Evolutionary conservation across 1,140 invertebrate genomes (phyloP).

Genomic region (Ditylenchus dipsaci): DNA sequence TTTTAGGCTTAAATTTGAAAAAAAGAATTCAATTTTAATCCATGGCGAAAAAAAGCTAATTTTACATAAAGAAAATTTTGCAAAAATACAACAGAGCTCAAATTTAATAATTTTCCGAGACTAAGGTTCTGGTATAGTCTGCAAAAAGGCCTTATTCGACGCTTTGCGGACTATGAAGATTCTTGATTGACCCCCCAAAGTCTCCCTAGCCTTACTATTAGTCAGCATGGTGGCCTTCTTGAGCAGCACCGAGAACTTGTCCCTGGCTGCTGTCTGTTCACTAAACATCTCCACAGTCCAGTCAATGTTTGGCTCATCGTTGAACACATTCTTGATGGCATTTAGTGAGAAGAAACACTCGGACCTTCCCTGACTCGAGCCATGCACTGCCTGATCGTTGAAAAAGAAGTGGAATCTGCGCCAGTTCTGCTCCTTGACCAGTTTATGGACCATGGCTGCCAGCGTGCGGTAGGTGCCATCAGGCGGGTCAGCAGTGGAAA

Average conservation of each 20-base stretch:
- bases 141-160: too few relatives aligned
- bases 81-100: slow-evolving; percentile 6
- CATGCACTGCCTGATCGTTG: slow-evolving; percentile 65
- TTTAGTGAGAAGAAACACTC: slow-evolving; percentile 71
- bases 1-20: too few relatives aligned
- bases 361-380: slow-evolving; percentile 40
- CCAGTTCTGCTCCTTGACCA: slow-evolving; percentile 72
- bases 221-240: slow-evolving; percentile 67
- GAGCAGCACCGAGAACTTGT: slow-evolving; percentile 67
- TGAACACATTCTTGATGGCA: slow-evolving; percentile 67
- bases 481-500: slow-evolving; percentile 77
- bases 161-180: too few relatives aligned
- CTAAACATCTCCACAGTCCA: slow-evolving; percentile 64
- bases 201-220: slow-evolving; percentile 69
- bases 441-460: slow-evolving; percentile 67
- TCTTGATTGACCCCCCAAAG: too few relatives aligned
- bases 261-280: slow-evolving; percentile 61
- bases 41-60: too few relatives aligned
- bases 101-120: slow-evolving; percentile 16
- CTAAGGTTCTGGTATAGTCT: too few relatives aligned
- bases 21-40: too few relatives aligned
- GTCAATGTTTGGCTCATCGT: slow-evolving; percentile 62
- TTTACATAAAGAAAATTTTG: too few relatives aligned
- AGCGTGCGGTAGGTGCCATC: slow-evolving; percentile 74
- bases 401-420: slow-evolving; percentile 64